phyloP scores from a whole-genome alignment of 2,797 vertebrate species.

The Mustela erminea region DNA sequence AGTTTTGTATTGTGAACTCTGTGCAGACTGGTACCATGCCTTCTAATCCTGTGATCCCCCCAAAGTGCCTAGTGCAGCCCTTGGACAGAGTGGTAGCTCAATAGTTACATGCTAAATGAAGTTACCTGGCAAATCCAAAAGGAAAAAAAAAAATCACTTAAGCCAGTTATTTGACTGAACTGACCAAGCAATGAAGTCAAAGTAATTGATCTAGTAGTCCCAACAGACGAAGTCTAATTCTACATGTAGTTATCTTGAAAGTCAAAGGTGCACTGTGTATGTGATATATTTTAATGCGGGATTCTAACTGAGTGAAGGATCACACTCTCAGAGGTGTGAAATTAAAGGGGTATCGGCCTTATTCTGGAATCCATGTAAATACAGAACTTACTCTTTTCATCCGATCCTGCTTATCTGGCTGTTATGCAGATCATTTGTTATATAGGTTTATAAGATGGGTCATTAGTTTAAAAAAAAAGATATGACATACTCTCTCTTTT shows the following conservation, averaged over 20 bases:
- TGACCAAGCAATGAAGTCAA: slow-evolving; percentile 75
- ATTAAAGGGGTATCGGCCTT: background rate
- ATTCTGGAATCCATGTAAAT: background rate
- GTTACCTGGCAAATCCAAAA: slow-evolving; percentile 61
- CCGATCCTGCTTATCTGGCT: background rate
- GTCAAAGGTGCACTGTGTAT: slow-evolving; percentile 20
- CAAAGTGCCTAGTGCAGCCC: background rate
- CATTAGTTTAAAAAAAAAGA: slow-evolving; percentile 34
- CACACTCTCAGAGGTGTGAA: background rate
- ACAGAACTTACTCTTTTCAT: background rate
- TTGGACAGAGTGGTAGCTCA: background rate
- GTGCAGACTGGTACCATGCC: background rate
- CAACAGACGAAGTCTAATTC: slow-evolving; percentile 64
- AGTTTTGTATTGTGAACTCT: background rate
- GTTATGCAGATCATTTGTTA: background rate
- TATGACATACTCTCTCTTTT: slow-evolving; percentile 21
- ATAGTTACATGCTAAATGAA: background rate
- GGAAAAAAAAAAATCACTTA: slow-evolving; percentile 64
- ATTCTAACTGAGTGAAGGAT: slow-evolving; percentile 42
- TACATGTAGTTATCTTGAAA: slow-evolving; percentile 53
- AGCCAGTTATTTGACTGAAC: slow-evolving; percentile 72
- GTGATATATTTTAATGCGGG: slow-evolving; percentile 42
- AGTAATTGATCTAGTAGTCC: slow-evolving; percentile 73
- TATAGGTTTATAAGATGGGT: background rate
- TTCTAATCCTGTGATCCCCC: background rate